Conservation (phyloP, 2,888 invertebrate species). For the Aporophyla lueneburgensis region DNA sequence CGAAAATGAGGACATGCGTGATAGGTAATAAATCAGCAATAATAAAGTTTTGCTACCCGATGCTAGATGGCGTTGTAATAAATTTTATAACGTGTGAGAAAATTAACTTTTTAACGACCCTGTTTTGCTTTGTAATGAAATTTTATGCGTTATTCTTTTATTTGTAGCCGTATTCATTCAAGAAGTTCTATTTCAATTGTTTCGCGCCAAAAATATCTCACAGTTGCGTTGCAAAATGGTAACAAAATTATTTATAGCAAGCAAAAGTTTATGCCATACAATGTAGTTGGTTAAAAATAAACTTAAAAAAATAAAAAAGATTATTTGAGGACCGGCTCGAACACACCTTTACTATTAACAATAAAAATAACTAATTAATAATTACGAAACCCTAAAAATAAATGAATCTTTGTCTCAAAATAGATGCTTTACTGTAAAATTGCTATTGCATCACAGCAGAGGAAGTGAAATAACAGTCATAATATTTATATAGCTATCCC, state of each 20-base stretch:
- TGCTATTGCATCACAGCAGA: conserved; percentile 89
- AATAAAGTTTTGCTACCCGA: conserved; percentile 79
- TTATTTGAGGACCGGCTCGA: neutral
- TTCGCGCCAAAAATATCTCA: conserved; percentile 46
- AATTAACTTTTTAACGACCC: neutral
- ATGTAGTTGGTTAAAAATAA: neutral
- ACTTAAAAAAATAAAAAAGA: neutral
- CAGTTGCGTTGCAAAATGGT: conserved; percentile 24
- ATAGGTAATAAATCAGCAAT: conserved; percentile 74
- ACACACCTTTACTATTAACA: conserved; percentile 35
- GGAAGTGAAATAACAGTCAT: conserved; percentile 91
- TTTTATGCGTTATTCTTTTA: neutral
- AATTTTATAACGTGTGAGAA: conserved; percentile 14
- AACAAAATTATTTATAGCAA: conserved; percentile 33
- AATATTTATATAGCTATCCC: conserved; percentile 89
- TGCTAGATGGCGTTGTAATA: conserved; percentile 82
- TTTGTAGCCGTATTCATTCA: conserved; percentile 9
- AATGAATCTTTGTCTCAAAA: conserved; percentile 86
- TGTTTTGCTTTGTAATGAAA: neutral
- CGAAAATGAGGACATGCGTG: conserved; percentile 81
- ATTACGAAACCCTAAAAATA: conserved; percentile 77
- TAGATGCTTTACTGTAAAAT: conserved; percentile 86
- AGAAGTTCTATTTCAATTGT: conserved; percentile 29
- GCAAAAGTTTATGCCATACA: conserved; percentile 11
- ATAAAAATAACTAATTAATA: conserved; percentile 56